Conservation (phyloP, 2,888 invertebrate species). For the Acanthoscelides obtectus region DNA sequence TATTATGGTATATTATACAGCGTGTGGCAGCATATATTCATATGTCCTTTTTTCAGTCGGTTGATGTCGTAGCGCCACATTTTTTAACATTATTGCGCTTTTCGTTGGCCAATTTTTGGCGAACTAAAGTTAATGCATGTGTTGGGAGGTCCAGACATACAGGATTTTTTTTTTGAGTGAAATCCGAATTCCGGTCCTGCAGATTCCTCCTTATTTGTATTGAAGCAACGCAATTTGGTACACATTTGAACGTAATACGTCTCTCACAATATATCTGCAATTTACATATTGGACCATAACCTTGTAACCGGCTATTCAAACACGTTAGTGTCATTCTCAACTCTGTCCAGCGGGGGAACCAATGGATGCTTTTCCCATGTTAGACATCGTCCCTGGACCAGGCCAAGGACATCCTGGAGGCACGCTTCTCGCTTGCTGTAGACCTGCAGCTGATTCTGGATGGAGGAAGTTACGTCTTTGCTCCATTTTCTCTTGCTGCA, state of each 20-base stretch:
- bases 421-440: conserved; percentile 47
- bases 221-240: not conserved
- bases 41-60: too few relatives aligned
- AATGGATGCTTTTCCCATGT: conserved; percentile 25
- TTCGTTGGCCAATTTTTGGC: too few relatives aligned
- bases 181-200: too few relatives aligned
- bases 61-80: too few relatives aligned
- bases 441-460: conserved; percentile 75
- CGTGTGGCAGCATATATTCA: too few relatives aligned
- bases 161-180: too few relatives aligned
- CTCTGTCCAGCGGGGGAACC: conserved; percentile 35
- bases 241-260: not conserved
- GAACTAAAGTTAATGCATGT: too few relatives aligned
- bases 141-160: too few relatives aligned
- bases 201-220: too few relatives aligned
- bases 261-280: not conserved
- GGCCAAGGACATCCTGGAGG: conserved; percentile 74
- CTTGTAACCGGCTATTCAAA: not conserved
- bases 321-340: conserved; percentile 29
- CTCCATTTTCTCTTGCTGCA: conserved; percentile 74
- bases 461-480: conserved; percentile 82
- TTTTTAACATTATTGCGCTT: too few relatives aligned
- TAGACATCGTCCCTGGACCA: conserved; percentile 70
- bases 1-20: too few relatives aligned
- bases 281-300: not conserved